These are phyloP conservation scores for Nesometra sesokonis DNA, from an alignment of 35 echinoderm and acorn worm species.

Conservation along the genomic window DNA sequence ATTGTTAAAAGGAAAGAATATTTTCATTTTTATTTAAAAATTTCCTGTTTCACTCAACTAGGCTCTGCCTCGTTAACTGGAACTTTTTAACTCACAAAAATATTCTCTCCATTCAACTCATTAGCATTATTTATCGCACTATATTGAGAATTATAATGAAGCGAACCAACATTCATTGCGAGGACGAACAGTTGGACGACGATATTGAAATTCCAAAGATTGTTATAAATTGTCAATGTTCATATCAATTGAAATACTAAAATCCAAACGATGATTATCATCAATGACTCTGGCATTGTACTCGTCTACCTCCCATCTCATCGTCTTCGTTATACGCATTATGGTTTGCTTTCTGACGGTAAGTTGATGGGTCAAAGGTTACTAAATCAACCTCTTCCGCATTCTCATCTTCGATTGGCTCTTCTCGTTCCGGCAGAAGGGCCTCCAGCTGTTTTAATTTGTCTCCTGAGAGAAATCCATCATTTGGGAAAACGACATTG, in stretches of 20 bases:
- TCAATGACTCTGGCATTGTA: conserved; percentile 92
- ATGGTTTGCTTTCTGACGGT: conserved; percentile 12
- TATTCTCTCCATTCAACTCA: too few species aligned
- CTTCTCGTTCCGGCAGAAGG: conserved; percentile 54
- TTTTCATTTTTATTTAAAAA: too few species aligned
- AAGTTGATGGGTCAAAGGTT: conserved; percentile 24
- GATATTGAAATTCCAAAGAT: too few species aligned
- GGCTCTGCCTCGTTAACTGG: too few species aligned
- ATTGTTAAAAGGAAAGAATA: too few species aligned
- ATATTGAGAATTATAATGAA: too few species aligned
- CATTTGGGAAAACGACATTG: conserved; percentile 64
- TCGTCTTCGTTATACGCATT: conserved; percentile 62
- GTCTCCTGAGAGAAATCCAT: conserved; percentile 7
- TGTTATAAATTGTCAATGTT: too few species aligned
- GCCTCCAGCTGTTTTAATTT: conserved; percentile 48
- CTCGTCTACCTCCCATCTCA: conserved; percentile 33
- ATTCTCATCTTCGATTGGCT: conserved; percentile 56
- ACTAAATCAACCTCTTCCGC: conserved; percentile 46
- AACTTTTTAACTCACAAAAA: too few species aligned
- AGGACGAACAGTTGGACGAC: too few species aligned
- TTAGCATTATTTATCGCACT: too few species aligned
- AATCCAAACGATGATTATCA: not conserved
- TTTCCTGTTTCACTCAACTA: too few species aligned
- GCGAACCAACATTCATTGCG: too few species aligned
- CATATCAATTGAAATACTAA: not conserved